Conservation (phyloP, 2,113 vertebrate genomes). For the Phyllostomus discolor region DNA sequence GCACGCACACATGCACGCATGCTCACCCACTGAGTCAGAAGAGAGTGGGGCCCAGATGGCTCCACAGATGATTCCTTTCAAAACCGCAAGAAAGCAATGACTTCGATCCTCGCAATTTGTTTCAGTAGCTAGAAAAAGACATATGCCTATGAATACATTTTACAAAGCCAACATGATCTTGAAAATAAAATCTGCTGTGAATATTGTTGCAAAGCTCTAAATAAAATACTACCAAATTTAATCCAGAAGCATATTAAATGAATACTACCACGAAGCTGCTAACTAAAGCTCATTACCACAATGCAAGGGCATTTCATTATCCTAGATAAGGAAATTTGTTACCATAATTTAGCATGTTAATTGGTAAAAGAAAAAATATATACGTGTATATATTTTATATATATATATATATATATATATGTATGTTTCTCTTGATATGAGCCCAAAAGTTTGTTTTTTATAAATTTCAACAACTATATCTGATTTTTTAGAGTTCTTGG, state of each 20-base stretch:
- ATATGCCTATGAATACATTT: conserved; percentile 56
- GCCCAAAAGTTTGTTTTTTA: not conserved
- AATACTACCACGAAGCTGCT: not conserved
- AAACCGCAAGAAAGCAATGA: conserved; percentile 60
- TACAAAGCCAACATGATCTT: not conserved
- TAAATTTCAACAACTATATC: not conserved
- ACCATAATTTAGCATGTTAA: not conserved
- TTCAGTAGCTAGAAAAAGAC: conserved; percentile 51
- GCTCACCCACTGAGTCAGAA: not conserved
- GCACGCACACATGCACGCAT: not conserved
- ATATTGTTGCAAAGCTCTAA: not conserved
- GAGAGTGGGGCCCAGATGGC: conserved; percentile 60
- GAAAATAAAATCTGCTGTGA: conserved; percentile 3
- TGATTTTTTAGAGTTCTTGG: not conserved
- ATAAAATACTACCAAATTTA: not conserved
- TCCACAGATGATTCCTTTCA: conserved; percentile 68
- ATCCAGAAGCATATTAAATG: not conserved
- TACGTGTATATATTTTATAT: not conserved
- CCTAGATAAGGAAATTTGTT: not conserved
- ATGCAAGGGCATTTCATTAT: not conserved
- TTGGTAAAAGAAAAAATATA: not conserved
- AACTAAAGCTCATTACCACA: not conserved
- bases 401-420: too few species aligned
- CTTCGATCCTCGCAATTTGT: conserved; percentile 54
- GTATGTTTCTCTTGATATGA: not conserved